phyloP scores from a whole-genome alignment of 2,888 invertebrate genomes.

The Dascillus cervinus region DNA sequence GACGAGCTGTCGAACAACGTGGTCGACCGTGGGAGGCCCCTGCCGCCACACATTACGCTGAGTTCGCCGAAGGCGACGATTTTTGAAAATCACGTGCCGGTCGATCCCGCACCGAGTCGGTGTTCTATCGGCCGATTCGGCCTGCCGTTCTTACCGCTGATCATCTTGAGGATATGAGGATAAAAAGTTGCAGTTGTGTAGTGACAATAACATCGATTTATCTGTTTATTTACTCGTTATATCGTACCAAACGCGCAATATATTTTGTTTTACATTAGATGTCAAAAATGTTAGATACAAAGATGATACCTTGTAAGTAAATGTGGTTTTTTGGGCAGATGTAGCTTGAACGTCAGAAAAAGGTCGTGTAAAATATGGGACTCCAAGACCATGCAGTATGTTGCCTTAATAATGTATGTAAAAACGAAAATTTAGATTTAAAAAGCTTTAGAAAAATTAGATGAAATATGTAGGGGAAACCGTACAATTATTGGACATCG shows the following conservation, averaged over 20 bases:
- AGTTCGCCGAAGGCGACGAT: conserved; percentile 15
- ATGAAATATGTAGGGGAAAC: no score
- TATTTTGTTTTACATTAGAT: background rate
- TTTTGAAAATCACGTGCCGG: conserved; percentile 28
- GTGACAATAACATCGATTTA: conserved; percentile 32
- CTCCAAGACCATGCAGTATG: conserved; percentile 29
- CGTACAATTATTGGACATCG: no score
- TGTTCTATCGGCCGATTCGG: conserved; percentile 8
- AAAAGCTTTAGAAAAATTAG: conserved; percentile 13
- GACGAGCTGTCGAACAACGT: conserved; percentile 44
- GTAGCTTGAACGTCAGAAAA: background rate
- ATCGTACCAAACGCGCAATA: background rate
- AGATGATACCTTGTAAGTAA: no score
- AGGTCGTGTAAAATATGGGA: background rate
- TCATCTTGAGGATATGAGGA: conserved; percentile 28
- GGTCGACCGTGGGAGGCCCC: conserved; percentile 23
- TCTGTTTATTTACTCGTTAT: background rate
- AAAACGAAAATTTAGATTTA: conserved; percentile 25
- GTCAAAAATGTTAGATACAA: background rate
- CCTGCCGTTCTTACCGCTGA: conserved; percentile 16
- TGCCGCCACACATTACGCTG: conserved; percentile 14
- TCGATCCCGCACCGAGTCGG: conserved; percentile 23
- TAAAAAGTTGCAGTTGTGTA: conserved; percentile 26
- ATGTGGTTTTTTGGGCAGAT: background rate
- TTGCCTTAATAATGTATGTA: conserved; percentile 35